A percentile compares a stretch with the other conserved stretches of the same genome.
phyloP scores from a whole-genome alignment of 2,888 invertebrate genomes.

The Diarsia mendica region DNA sequence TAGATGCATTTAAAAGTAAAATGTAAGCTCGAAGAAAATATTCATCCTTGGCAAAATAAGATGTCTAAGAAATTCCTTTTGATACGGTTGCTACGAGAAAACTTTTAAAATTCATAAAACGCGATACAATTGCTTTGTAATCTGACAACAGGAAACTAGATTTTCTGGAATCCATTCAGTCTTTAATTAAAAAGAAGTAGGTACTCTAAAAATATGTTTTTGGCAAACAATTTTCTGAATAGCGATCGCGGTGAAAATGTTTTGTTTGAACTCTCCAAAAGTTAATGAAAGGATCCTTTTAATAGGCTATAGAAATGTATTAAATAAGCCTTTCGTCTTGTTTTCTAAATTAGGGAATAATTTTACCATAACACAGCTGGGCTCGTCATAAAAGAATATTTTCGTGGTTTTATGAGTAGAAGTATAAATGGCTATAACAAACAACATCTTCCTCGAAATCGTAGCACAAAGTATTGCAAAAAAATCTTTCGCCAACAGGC shows the following conservation, averaged over 20 bases:
- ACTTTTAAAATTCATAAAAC: slow-evolving; percentile 45
- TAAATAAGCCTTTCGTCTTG: slow-evolving; percentile 19
- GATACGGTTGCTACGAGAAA: slow-evolving; percentile 28
- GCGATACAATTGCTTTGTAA: slow-evolving; percentile 44
- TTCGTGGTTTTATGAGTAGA: neutral
- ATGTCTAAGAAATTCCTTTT: slow-evolving; percentile 14
- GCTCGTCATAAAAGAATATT: neutral
- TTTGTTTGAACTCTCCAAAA: slow-evolving; percentile 40
- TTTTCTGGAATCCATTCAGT: slow-evolving; percentile 19
- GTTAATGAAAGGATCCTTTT: slow-evolving; percentile 47
- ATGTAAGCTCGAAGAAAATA: slow-evolving; percentile 42
- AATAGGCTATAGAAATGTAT: slow-evolving; percentile 21
- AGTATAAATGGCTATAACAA: too few species aligned
- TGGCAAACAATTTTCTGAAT: neutral
- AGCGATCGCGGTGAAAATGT: slow-evolving; percentile 1
- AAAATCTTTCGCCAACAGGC: neutral
- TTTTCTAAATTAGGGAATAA: slow-evolving; percentile 17
- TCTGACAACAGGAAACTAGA: slow-evolving; percentile 32
- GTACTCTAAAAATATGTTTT: slow-evolving; percentile 29
- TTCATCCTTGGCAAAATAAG: slow-evolving; percentile 15
- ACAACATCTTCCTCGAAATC: too few species aligned
- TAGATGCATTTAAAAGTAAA: slow-evolving; percentile 55
- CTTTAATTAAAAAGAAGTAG: slow-evolving; percentile 37
- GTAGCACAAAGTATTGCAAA: neutral
- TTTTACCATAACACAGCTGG: slow-evolving; percentile 7